Percentiles rank a stretch among this genome's conserved stretches.
phyloP scores from a whole-genome alignment of 2,888 invertebrate genomes.

The Venusia cambrica region DNA sequence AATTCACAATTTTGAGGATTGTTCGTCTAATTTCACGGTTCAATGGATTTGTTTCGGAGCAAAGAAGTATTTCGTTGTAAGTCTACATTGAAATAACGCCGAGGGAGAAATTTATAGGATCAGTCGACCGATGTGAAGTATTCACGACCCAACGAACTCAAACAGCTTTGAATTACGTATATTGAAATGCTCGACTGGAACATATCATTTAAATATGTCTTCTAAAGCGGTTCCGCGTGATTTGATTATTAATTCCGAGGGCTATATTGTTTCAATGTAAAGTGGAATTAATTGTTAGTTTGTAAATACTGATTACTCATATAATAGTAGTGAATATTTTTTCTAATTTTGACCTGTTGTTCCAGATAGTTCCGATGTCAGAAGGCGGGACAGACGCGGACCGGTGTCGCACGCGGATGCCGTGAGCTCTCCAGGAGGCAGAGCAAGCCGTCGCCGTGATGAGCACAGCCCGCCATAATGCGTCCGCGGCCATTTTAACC shows the following conservation, averaged over 20 bases:
- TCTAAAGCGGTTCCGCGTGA: constrained; percentile 20
- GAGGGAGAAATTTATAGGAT: constrained; percentile 60
- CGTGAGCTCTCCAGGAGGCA: constrained; percentile 67
- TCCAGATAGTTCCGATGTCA: constrained; percentile 63
- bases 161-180: constrained; percentile 41
- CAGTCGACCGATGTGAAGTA: constrained; percentile 49
- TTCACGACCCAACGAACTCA: constrained; percentile 57
- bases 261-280: constrained; percentile 4
- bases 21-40: constrained; percentile 68
- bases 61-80: constrained; percentile 71
- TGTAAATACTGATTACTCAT: background rate
- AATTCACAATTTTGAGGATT: constrained; percentile 66
- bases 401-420: constrained; percentile 56
- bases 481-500: constrained; percentile 78
- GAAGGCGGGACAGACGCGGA: constrained; percentile 36
- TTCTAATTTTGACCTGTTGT: constrained; percentile 16
- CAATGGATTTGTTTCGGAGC: constrained; percentile 70
- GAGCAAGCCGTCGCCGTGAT: constrained; percentile 76
- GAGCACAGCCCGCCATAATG: constrained; percentile 78
- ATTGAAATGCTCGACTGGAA: constrained; percentile 33
- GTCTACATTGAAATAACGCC: constrained; percentile 65
- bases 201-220: constrained; percentile 31
- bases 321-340: background rate
- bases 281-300: background rate
- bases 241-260: constrained; percentile 6